These are phyloP conservation scores for Grapholita molesta DNA, from an alignment of 1,140 invertebrate genomes.

Conservation along the genomic window DNA sequence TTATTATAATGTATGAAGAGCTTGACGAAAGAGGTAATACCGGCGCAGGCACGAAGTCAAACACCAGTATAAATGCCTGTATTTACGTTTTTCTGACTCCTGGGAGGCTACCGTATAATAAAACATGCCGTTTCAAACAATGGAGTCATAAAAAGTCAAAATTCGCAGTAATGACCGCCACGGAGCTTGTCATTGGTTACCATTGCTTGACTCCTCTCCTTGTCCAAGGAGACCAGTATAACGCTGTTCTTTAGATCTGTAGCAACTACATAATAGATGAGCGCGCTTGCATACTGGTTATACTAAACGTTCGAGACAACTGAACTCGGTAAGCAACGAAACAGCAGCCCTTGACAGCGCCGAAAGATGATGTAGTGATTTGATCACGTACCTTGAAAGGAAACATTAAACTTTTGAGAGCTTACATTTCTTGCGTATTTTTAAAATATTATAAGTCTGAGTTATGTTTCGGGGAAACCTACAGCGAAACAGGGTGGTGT, in stretches of 20 bases:
- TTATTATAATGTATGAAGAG: constrained; percentile 26
- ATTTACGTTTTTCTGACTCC: constrained; percentile 37
- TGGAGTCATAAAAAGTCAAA: constrained; percentile 40
- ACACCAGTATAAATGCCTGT: constrained; percentile 30
- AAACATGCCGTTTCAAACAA: constrained; percentile 41
- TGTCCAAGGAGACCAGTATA: too few species aligned
- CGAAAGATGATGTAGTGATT: constrained; percentile 10
- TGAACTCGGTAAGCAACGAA: not conserved
- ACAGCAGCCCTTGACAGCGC: not conserved
- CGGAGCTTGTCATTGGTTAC: not conserved
- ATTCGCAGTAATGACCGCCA: constrained; percentile 18
- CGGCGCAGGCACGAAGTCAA: constrained; percentile 41
- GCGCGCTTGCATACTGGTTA: not conserved
- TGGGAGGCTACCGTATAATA: constrained; percentile 41
- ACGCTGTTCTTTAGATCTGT: not conserved
- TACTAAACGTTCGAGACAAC: not conserved
- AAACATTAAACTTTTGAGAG: constrained; percentile 17
- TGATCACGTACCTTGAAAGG: constrained; percentile 11
- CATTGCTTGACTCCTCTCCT: not conserved
- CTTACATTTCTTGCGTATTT: not conserved
- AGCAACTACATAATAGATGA: not conserved
- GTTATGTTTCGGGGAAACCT: not conserved
- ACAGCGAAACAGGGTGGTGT: not conserved
- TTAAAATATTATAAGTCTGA: not conserved
- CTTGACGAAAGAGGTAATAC: constrained; percentile 48